Conservation (phyloP, 2,888 invertebrate genomes). For the Tipula vernalis region DNA sequence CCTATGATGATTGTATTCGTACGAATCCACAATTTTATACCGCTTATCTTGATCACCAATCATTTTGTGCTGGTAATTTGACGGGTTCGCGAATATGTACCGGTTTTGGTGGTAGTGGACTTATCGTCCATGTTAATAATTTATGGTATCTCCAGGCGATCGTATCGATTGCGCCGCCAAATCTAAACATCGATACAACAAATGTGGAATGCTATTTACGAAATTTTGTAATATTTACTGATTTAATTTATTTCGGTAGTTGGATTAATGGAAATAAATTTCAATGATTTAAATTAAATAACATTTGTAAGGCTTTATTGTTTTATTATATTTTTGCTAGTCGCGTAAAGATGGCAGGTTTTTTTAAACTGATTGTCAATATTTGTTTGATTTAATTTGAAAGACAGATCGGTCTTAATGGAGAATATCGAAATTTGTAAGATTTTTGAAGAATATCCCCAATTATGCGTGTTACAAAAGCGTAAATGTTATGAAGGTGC, state of each 20-base stretch:
- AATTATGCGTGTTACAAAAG: neutral
- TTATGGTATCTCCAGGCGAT: conserved; percentile 16
- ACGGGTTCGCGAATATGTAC: conserved; percentile 37
- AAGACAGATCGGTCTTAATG: neutral
- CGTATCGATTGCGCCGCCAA: conserved; percentile 16
- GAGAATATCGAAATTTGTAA: neutral
- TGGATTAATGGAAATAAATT: conserved; percentile 23
- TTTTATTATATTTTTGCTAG: neutral
- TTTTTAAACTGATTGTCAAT: neutral
- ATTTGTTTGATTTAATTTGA: neutral
- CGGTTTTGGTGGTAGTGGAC: conserved; percentile 41
- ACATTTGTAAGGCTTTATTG: neutral
- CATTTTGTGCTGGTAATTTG: conserved; percentile 18
- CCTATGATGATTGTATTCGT: conserved; percentile 25
- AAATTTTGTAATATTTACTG: conserved; percentile 38
- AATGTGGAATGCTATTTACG: conserved; percentile 34
- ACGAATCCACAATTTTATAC: conserved; percentile 17
- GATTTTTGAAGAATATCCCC: neutral
- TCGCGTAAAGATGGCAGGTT: neutral
- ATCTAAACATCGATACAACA: conserved; percentile 17
- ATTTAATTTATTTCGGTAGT: conserved; percentile 27
- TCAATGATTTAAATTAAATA: neutral
- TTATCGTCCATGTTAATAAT: conserved; percentile 24
- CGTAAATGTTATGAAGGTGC: neutral
- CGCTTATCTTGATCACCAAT: conserved; percentile 12